Percentiles rank a stretch among this genome's conserved stretches.
Evolutionary conservation across 64 coral and sea anemone genomes (phyloP).

Genomic region (Acropora yongei): DNA sequence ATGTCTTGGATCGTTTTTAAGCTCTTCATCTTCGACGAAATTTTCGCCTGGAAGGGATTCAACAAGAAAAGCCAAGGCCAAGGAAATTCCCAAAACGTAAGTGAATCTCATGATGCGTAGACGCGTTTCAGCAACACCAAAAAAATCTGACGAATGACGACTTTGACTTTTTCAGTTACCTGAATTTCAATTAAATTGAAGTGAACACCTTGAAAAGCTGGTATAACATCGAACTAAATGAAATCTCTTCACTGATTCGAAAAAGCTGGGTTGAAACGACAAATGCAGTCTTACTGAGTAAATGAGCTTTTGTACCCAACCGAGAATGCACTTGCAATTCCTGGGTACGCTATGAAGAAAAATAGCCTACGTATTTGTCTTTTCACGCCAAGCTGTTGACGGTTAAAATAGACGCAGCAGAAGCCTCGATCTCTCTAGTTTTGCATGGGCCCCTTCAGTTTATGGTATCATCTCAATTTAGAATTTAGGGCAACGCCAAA

Average conservation of each 20-base stretch:
- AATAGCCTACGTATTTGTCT: too few species aligned
- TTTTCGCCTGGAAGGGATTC: constrained; percentile 3
- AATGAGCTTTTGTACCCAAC: too few species aligned
- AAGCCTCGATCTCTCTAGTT: too few species aligned
- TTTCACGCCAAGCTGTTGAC: too few species aligned
- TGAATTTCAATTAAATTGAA: background rate
- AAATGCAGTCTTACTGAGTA: background rate
- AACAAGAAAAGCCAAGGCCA: background rate
- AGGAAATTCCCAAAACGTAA: background rate
- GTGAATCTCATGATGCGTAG: background rate
- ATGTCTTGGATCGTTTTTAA: background rate
- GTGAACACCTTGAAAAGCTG: background rate
- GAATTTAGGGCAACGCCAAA: too few species aligned
- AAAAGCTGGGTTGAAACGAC: background rate
- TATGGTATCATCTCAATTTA: too few species aligned
- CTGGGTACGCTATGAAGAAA: too few species aligned
- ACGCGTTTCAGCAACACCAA: background rate
- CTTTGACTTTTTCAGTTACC: background rate
- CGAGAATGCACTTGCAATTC: too few species aligned
- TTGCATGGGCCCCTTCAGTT: too few species aligned
- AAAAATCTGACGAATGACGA: background rate
- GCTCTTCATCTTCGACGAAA: constrained; percentile 13
- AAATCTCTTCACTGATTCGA: background rate
- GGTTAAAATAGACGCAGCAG: too few species aligned
- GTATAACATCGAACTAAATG: background rate